Evolutionary conservation across 2,888 invertebrate genomes (phyloP).

Genomic region (Andricus quercusramuli): DNA sequence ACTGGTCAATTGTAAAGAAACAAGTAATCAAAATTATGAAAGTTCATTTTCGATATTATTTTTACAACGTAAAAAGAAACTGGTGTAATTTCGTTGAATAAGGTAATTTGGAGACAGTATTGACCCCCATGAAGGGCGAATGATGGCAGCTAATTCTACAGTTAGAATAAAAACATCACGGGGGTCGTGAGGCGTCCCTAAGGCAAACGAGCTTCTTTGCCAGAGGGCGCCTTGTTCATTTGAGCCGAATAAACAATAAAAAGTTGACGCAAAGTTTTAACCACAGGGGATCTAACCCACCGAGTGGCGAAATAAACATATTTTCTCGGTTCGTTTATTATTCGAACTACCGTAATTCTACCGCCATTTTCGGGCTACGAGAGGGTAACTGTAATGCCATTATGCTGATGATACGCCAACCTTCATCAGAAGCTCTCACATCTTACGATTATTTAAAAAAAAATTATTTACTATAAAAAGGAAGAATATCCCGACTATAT

Average conservation of each 20-base stretch:
- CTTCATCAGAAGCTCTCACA: background rate
- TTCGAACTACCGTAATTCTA: constrained; percentile 62
- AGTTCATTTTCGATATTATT: background rate
- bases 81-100: constrained; percentile 11
- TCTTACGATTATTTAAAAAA: background rate
- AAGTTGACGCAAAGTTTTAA: constrained; percentile 60
- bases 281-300: constrained; percentile 56
- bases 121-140: constrained; percentile 48
- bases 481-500: background rate
- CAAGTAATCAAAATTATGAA: background rate
- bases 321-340: constrained; percentile 75
- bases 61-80: background rate
- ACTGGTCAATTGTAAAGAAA: background rate
- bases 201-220: constrained; percentile 61
- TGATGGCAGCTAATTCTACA: constrained; percentile 63
- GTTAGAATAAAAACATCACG: constrained; percentile 62
- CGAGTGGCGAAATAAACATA: constrained; percentile 60
- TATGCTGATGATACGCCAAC: background rate
- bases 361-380: constrained; percentile 7
- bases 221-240: constrained; percentile 59
- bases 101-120: constrained; percentile 46
- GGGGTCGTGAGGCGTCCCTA: constrained; percentile 60
- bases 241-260: constrained; percentile 67
- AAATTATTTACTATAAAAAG: background rate
- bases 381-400: constrained; percentile 14